phyloP scores from a whole-genome alignment of 2,888 invertebrate genomes.

The Melinopterus prodromus region DNA sequence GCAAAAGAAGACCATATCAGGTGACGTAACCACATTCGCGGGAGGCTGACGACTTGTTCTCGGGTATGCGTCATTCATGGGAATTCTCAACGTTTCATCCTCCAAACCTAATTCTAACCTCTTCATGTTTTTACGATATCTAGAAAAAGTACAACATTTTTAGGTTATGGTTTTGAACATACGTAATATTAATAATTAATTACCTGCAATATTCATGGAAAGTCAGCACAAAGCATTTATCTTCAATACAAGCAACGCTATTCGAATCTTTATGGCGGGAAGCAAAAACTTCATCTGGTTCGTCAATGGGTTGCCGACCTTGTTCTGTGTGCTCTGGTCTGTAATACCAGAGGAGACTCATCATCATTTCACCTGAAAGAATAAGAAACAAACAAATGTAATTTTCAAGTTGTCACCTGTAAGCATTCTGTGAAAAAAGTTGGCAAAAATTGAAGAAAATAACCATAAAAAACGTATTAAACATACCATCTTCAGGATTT shows the following conservation, averaged over 20 bases:
- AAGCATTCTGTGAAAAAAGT: no score
- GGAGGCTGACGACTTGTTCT: slow-evolving; percentile 68
- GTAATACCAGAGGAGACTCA: slow-evolving; percentile 97
- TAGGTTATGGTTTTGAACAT: neutral
- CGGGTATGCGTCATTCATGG: slow-evolving; percentile 70
- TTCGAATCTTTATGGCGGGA: slow-evolving; percentile 95
- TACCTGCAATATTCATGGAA: slow-evolving; percentile 97
- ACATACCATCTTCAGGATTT: slow-evolving; percentile 88
- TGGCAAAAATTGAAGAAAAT: no score
- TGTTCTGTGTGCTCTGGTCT: slow-evolving; percentile 96
- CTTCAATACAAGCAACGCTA: slow-evolving; percentile 97
- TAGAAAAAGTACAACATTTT: slow-evolving; percentile 53
- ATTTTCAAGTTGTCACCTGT: no score
- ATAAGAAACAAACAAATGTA: slow-evolving; percentile 41
- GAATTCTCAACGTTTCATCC: slow-evolving; percentile 77
- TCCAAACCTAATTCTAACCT: slow-evolving; percentile 80
- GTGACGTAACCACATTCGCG: slow-evolving; percentile 70
- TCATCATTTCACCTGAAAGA: slow-evolving; percentile 91
- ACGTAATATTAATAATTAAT: slow-evolving; percentile 43
- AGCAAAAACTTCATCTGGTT: slow-evolving; percentile 93
- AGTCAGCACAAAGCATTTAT: slow-evolving; percentile 95
- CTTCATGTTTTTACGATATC: slow-evolving; percentile 85
- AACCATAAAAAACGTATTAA: slow-evolving; percentile 20
- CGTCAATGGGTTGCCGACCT: slow-evolving; percentile 81
- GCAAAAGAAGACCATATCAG: slow-evolving; percentile 93